A percentile compares a stretch with the other conserved stretches of the same genome.
These are phyloP conservation scores for Cosmia pyralina DNA, from an alignment of 2,888 invertebrate genomes.

Conservation along the genomic window DNA sequence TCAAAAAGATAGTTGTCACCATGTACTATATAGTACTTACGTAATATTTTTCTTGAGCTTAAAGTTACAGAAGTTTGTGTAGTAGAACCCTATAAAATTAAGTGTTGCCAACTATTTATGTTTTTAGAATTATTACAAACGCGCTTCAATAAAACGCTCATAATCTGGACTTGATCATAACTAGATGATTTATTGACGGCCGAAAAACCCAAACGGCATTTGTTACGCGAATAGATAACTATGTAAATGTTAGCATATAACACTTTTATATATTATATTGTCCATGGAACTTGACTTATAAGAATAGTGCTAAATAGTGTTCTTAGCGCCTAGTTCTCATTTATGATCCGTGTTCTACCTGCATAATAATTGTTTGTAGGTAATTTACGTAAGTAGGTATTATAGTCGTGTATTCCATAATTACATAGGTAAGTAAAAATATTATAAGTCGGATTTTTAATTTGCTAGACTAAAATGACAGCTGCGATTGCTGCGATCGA, in stretches of 20 bases:
- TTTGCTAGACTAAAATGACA: no score
- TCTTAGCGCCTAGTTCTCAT: slow-evolving; percentile 15
- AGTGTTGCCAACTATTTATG: not conserved
- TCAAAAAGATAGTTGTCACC: not conserved
- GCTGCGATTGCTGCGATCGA: no score
- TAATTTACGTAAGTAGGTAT: not conserved
- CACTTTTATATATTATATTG: not conserved
- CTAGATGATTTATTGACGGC: not conserved
- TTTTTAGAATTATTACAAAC: slow-evolving; percentile 1
- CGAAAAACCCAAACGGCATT: slow-evolving; percentile 24
- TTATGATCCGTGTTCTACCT: not conserved
- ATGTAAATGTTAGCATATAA: slow-evolving; percentile 12
- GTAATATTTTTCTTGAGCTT: not conserved
- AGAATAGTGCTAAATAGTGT: slow-evolving; percentile 19
- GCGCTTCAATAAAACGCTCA: not conserved
- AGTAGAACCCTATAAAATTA: no score
- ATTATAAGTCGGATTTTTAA: no score
- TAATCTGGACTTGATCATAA: slow-evolving; percentile 7
- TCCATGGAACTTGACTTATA: not conserved
- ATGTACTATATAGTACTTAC: not conserved
- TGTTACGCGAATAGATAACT: not conserved
- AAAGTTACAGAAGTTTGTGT: not conserved
- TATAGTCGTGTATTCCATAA: not conserved
- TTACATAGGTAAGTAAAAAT: no score
- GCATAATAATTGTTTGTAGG: not conserved